These are phyloP conservation scores for Drymodes brunneopygia DNA, from an alignment of 2,113 vertebrate genomes.

Conservation along the genomic window DNA sequence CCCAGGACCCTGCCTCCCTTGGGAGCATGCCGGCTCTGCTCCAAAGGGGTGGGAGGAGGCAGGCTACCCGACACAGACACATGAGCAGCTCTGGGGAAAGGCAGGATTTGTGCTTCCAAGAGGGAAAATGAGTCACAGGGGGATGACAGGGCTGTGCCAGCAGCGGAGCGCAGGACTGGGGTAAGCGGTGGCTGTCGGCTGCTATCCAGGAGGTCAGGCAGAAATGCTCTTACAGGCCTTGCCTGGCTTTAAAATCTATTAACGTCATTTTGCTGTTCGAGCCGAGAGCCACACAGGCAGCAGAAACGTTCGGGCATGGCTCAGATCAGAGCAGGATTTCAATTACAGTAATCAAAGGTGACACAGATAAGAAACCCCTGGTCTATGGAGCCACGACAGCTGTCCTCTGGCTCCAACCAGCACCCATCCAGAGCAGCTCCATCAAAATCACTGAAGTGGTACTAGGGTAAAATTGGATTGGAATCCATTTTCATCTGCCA, in stretches of 20 bases:
- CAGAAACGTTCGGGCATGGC: neutral
- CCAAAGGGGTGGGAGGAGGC: neutral
- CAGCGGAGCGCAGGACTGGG: neutral
- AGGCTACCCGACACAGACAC: neutral
- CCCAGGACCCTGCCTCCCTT: neutral
- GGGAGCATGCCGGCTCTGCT: fast-evolving
- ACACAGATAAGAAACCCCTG: conserved; percentile 58
- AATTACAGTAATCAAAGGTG: conserved; percentile 62
- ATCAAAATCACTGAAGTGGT: conserved; percentile 58
- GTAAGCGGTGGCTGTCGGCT: neutral
- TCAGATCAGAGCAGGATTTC: conserved; percentile 63
- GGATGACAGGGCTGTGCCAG: neutral
- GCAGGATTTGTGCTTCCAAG: conserved; percentile 4
- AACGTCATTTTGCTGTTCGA: conserved; percentile 16
- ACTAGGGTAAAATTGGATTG: conserved; percentile 53
- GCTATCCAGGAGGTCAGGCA: conserved; percentile 2
- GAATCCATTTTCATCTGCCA: conserved; percentile 22
- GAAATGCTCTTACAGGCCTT: conserved; percentile 5
- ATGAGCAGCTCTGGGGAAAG: neutral
- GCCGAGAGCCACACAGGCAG: conserved; percentile 5
- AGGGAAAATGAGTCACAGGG: neutral
- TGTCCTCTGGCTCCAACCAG: conserved; percentile 54
- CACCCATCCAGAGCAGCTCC: conserved; percentile 42
- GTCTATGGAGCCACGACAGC: conserved; percentile 29
- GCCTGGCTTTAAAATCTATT: conserved; percentile 43